Evolutionary conservation across 2,113 vertebrate genomes (phyloP).

Genomic region (Thomomys bottae): DNA sequence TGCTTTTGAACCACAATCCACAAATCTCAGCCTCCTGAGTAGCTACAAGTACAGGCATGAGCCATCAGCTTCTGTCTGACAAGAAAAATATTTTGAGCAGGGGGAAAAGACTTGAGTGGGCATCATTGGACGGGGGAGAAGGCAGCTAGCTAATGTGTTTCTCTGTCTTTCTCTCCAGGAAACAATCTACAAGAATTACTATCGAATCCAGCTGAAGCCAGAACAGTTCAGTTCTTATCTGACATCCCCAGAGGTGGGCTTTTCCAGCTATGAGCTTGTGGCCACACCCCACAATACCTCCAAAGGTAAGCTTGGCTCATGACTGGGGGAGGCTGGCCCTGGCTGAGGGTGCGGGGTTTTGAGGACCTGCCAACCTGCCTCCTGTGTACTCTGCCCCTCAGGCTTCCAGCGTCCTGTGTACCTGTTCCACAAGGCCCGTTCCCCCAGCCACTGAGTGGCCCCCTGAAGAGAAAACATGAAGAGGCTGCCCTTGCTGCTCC

Average conservation of each 20-base stretch:
- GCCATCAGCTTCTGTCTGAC: too few species aligned
- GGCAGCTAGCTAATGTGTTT: not conserved
- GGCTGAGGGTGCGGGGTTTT: not conserved
- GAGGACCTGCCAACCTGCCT: not conserved
- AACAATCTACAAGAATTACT: constrained; percentile 86
- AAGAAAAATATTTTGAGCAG: not conserved
- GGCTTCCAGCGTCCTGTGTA: constrained; percentile 89
- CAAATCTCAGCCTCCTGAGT: too few species aligned
- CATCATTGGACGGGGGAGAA: not conserved
- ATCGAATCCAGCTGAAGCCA: constrained; percentile 87
- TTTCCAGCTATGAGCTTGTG: constrained; percentile 90
- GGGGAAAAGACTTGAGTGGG: not conserved
- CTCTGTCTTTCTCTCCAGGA: constrained; percentile 80
- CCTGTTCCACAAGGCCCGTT: constrained; percentile 89
- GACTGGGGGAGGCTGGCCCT: not conserved
- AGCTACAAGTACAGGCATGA: too few species aligned
- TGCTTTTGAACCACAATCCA: too few species aligned
- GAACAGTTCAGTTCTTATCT: constrained; percentile 91
- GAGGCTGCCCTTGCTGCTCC: constrained; percentile 64
- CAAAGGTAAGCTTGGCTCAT: constrained; percentile 84
- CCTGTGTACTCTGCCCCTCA: constrained; percentile 62
- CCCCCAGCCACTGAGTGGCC: constrained; percentile 77
- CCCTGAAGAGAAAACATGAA: constrained; percentile 56
- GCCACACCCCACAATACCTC: constrained; percentile 87
- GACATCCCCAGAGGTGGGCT: constrained; percentile 89